Evolutionary conservation across 2,888 invertebrate species (phyloP).

Genomic region (Pachydiplax longipennis): DNA sequence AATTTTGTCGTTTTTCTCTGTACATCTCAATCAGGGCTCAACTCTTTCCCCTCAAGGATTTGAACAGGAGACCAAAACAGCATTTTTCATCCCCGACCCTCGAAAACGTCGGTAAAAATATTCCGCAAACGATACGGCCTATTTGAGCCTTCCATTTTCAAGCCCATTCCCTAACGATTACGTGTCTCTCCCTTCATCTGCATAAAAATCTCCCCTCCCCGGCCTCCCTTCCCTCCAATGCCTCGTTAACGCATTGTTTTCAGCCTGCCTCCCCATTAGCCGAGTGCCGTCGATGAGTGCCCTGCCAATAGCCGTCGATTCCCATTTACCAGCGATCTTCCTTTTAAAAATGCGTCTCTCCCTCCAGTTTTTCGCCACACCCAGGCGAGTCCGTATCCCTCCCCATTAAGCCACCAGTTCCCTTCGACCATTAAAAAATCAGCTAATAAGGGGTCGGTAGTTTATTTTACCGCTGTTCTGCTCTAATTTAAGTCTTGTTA

Average conservation of each 20-base stretch:
- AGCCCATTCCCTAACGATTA: background rate
- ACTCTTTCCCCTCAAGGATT: background rate
- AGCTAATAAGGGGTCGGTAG: too few relatives aligned
- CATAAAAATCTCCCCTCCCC: background rate
- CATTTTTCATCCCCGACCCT: background rate
- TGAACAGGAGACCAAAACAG: background rate
- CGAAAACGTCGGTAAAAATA: background rate
- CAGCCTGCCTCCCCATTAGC: background rate
- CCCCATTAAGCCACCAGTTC: background rate
- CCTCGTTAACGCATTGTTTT: constrained; percentile 4
- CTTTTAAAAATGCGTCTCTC: background rate
- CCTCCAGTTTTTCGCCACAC: background rate
- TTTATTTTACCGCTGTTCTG: too few relatives aligned
- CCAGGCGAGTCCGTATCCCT: too few relatives aligned
- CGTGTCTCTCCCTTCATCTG: constrained; percentile 1
- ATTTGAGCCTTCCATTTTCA: background rate
- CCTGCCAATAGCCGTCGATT: constrained; percentile 20
- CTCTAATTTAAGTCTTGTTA: too few relatives aligned
- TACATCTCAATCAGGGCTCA: background rate
- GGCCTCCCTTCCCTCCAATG: background rate
- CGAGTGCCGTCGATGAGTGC: constrained; percentile 9
- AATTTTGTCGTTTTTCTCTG: background rate
- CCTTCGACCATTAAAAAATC: too few relatives aligned
- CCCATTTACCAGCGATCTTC: background rate
- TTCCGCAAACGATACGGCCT: constrained; percentile 9